Conservation (phyloP, 1,140 invertebrate genomes). For the Aphis gossypii region DNA sequence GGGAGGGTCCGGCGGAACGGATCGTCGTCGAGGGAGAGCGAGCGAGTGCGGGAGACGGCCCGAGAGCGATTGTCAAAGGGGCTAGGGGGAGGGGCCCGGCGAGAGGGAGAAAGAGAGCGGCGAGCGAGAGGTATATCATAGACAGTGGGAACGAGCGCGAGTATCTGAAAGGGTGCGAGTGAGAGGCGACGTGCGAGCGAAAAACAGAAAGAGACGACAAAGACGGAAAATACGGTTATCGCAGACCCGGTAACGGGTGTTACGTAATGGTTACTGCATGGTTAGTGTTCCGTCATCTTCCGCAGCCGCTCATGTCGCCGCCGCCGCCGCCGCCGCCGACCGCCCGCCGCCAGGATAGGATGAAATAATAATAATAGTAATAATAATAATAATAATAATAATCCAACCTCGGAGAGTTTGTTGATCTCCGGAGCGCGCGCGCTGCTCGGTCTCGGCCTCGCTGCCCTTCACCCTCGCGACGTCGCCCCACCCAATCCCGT, state of each 20-base stretch:
- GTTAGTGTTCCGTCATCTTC: conserved; percentile 1
- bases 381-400: conserved; percentile 33
- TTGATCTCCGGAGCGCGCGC: conserved; percentile 45
- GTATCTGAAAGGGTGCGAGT: neutral
- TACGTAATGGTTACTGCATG: conserved; percentile 39
- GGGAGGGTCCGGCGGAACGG: neutral
- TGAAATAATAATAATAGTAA: conserved; percentile 22
- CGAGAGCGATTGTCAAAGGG: neutral
- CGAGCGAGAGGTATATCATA: neutral
- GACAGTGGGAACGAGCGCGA: too few relatives aligned
- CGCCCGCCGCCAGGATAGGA: neutral
- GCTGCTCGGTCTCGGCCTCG: neutral
- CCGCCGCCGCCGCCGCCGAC: neutral
- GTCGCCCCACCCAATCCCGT: neutral
- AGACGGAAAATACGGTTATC: conserved; percentile 39
- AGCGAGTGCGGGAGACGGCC: neutral
- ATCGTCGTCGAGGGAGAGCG: neutral
- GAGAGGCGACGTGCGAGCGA: neutral
- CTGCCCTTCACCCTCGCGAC: conserved; percentile 44
- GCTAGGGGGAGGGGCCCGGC: neutral
- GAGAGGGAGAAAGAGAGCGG: neutral
- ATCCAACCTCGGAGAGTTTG: conserved; percentile 46
- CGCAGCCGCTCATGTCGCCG: too few relatives aligned
- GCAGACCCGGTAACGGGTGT: conserved; percentile 34
- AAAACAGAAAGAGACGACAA: neutral